Base-by-base conservation (phyloP, 2,888 invertebrate genomes). In the Mimachlamys varia region DNA sequence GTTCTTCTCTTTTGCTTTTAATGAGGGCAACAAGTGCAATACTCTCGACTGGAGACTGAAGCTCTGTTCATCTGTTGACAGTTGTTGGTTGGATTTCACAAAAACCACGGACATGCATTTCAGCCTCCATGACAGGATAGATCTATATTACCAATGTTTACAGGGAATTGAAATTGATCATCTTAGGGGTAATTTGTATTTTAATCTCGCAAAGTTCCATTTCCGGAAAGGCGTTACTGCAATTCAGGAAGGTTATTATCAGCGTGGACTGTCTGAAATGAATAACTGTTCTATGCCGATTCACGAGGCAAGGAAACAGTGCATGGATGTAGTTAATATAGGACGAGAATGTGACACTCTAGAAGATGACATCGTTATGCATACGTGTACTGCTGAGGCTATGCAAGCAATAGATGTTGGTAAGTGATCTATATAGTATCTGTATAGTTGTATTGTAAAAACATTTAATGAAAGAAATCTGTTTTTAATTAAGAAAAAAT, bases 381-480 rank as follows among this genome's bases (percentile, higher is more conserved):
- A 94, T 27, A 92, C 89, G 15, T 93, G 92, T 88, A 88, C 93
- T 27, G 93, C 93, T 0, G 92, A 93, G 50, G 91, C 93, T 12
- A 89, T 92, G 49, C 92, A 94, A 88, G 93, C 94, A 17, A 90
- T 91, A 87, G 90, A 91, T 50, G 94, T 92, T 89, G 94, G 94
- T 94, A 91, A 58, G 90, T 27, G 15, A 44, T 13, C 5, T 37
- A n/a, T 76, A 53, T 22, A 33, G 53, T 7, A 44, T 13, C 5
- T 37, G 15, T 76, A 53, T 22, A 33, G 53, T 7, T 15, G 15
- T 12, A 53, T 53, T 13, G 12, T 15, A 53, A 53, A 53, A 13
- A 15, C 19, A 17, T 53, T 53, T 2, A 53, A 44, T 3, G 44
- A 7, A 44, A 44, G 44, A 44, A 44, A 44, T 44, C 44, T 44